phyloP scores from a whole-genome alignment of 2,797 vertebrate species.

The Chanos chanos region DNA sequence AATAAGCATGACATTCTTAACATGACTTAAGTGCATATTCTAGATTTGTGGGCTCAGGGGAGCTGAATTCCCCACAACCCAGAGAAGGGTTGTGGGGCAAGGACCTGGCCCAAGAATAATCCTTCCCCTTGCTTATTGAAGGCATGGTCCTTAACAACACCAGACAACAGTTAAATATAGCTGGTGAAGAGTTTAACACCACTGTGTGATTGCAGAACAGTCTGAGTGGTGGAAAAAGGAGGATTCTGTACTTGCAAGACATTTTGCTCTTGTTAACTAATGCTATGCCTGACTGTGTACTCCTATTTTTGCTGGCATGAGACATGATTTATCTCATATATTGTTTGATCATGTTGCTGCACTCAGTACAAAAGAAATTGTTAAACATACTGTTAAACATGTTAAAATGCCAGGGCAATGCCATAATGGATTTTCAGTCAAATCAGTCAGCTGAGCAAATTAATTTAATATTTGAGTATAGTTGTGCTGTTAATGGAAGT shows the following conservation, averaged over 20 bases:
- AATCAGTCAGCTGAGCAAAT: too few species aligned
- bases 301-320: too few species aligned
- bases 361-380: too few species aligned
- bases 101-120: constrained; percentile 65
- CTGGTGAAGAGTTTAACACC: constrained; percentile 53
- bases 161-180: constrained; percentile 71
- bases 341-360: neutral
- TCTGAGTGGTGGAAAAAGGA: neutral
- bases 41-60: constrained; percentile 47
- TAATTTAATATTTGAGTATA: too few species aligned
- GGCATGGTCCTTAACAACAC: constrained; percentile 58
- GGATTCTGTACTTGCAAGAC: neutral
- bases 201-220: constrained; percentile 47
- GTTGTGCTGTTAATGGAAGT: neutral
- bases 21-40: constrained; percentile 59
- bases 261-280: too few species aligned
- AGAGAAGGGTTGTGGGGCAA: constrained; percentile 64
- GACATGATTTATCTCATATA: too few species aligned
- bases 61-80: constrained; percentile 53
- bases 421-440: too few species aligned
- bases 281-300: too few species aligned
- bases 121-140: constrained; percentile 59
- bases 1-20: constrained; percentile 44
- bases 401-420: too few species aligned
- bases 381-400: too few species aligned